phyloP scores from a whole-genome alignment of 2,888 invertebrate genomes.

The Iselma pallidipennis region DNA sequence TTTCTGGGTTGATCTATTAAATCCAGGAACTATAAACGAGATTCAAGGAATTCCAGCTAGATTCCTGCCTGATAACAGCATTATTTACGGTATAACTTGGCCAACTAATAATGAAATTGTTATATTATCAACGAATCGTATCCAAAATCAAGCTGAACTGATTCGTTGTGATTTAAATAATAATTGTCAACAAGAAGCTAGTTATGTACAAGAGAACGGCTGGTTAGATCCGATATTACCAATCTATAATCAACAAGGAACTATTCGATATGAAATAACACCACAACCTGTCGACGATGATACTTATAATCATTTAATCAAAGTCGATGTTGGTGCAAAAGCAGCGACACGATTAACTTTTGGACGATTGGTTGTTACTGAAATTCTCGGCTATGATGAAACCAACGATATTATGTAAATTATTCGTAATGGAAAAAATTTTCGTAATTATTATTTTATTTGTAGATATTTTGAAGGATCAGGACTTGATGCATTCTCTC shows the following conservation, averaged over 20 bases:
- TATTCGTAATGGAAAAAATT: background rate
- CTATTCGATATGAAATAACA: constrained; percentile 39
- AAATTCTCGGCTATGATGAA: constrained; percentile 67
- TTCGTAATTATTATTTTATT: constrained; percentile 3
- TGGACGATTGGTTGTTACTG: constrained; percentile 64
- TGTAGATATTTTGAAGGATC: constrained; percentile 75
- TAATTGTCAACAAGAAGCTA: constrained; percentile 46
- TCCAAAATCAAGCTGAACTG: constrained; percentile 67
- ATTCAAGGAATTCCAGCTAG: constrained; percentile 56
- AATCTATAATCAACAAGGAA: constrained; percentile 58
- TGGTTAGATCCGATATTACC: constrained; percentile 71
- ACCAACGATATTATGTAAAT: constrained; percentile 61
- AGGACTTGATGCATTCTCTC: constrained; percentile 65
- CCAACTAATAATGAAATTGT: constrained; percentile 66
- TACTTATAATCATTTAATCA: constrained; percentile 45
- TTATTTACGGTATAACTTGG: constrained; percentile 76
- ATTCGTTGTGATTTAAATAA: constrained; percentile 35
- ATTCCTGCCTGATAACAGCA: constrained; percentile 59
- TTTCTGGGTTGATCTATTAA: constrained; percentile 63
- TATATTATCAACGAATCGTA: constrained; percentile 82
- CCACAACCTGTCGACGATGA: constrained; percentile 43
- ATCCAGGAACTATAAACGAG: constrained; percentile 53
- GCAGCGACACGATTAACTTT: constrained; percentile 58
- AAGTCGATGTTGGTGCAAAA: constrained; percentile 32
- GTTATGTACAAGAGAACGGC: constrained; percentile 65